Evolutionary conservation across 2,797 vertebrate genomes (phyloP).

Genomic region (Phoxinus dragarum): DNA sequence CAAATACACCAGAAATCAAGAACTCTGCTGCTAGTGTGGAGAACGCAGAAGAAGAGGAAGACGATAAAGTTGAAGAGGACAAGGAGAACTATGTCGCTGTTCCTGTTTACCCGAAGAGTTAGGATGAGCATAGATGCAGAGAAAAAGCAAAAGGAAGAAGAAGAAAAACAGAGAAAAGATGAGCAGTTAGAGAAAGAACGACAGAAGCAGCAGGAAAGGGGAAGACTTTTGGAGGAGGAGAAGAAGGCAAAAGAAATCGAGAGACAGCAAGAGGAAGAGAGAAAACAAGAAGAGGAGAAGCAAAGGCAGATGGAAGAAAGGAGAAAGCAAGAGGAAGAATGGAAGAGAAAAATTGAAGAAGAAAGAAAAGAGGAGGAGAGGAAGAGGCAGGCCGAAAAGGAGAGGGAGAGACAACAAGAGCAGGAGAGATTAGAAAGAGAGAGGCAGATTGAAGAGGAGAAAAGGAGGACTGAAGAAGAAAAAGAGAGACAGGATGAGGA

Average conservation of each 20-base stretch:
- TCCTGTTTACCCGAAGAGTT: constrained; percentile 54
- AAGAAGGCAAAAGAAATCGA: not conserved
- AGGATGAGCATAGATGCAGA: constrained; percentile 8
- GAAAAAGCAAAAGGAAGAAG: constrained; percentile 12
- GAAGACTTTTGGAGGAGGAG: constrained; percentile 14
- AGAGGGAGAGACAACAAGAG: constrained; percentile 2
- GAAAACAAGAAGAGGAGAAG: constrained; percentile 32
- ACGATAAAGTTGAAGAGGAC: constrained; percentile 62
- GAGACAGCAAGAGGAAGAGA: constrained; percentile 32
- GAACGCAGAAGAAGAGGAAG: constrained; percentile 58
- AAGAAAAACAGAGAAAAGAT: constrained; percentile 6
- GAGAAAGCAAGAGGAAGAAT: constrained; percentile 13
- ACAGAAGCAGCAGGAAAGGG: not conserved
- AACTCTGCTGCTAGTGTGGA: constrained; percentile 34
- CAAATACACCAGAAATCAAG: not conserved
- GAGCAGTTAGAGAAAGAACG: constrained; percentile 28
- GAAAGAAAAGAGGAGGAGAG: constrained; percentile 25
- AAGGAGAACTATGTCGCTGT: constrained; percentile 38
- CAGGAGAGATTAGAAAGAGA: constrained; percentile 19
- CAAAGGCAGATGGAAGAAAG: constrained; percentile 21
- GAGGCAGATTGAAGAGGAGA: not conserved
- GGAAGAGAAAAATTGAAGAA: constrained; percentile 1
- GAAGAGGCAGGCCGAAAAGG: constrained; percentile 1
- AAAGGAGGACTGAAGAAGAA: not conserved
- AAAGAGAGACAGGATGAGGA: not conserved